phyloP scores from a whole-genome alignment of 2,113 vertebrate species.

The Puma concolor region DNA sequence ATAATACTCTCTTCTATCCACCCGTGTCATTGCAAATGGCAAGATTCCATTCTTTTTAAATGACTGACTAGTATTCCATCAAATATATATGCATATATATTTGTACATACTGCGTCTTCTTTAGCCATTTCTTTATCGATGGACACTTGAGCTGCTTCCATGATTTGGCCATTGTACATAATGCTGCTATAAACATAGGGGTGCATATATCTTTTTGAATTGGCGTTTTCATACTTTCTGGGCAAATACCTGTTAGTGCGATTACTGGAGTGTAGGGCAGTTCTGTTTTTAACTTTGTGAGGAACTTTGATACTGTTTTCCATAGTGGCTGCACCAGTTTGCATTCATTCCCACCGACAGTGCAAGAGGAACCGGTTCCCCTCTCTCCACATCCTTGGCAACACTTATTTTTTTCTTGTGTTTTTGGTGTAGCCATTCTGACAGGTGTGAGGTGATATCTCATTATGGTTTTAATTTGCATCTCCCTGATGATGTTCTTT shows the following conservation, averaged over 20 bases:
- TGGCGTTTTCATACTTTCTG: neutral
- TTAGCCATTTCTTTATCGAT: neutral
- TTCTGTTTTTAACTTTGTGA: neutral
- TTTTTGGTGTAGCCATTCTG: neutral
- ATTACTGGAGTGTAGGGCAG: neutral
- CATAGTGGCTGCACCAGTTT: neutral
- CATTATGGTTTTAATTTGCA: neutral
- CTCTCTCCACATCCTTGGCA: neutral
- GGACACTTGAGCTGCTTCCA: neutral
- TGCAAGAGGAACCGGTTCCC: neutral
- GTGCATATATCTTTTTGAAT: neutral
- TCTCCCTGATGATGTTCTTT: neutral
- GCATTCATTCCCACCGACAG: neutral
- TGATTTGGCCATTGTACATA: neutral
- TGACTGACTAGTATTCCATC: neutral
- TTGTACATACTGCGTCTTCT: neutral
- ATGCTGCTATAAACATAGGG: neutral
- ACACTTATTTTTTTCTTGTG: neutral
- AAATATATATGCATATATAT: neutral
- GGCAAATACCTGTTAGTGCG: neutral
- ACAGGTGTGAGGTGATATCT: neutral
- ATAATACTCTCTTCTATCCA: neutral
- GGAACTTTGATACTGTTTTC: neutral
- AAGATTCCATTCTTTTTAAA: neutral
- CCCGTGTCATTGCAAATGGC: neutral